Conservation (phyloP, 2,113 vertebrate genomes). For the Bubalus kerabau region DNA sequence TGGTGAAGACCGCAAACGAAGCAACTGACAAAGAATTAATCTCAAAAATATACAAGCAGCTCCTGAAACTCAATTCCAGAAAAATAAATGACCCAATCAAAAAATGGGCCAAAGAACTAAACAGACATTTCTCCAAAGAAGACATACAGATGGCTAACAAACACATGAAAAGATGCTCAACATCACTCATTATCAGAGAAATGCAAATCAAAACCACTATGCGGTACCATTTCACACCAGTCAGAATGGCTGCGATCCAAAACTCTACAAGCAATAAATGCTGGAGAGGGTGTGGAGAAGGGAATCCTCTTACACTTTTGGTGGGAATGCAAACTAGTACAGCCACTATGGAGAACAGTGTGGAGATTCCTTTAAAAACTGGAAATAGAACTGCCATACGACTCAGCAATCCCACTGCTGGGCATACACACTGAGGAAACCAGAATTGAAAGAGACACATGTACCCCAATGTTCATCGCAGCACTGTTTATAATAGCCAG, state of each 20-base stretch:
- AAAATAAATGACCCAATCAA: not conserved
- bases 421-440: no score
- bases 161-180: not conserved
- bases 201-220: not conserved
- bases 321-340: not conserved
- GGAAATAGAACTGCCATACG: not conserved
- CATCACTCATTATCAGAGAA: not conserved
- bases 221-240: rapidly evolving
- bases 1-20: not conserved
- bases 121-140: not conserved
- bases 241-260: not conserved
- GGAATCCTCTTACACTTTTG: not conserved
- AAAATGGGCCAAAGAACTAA: not conserved
- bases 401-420: no score
- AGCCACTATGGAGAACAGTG: not conserved
- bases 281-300: not conserved
- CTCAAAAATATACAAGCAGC: not conserved
- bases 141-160: not conserved
- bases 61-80: not conserved
- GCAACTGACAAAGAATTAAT: not conserved
- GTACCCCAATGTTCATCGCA: no score
- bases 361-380: not conserved
- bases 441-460: no score
- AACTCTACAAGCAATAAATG: not conserved
- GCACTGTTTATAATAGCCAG: no score